Evolutionary conservation across 2,113 vertebrate genomes (phyloP).

Genomic region (Saccopteryx leptura): DNA sequence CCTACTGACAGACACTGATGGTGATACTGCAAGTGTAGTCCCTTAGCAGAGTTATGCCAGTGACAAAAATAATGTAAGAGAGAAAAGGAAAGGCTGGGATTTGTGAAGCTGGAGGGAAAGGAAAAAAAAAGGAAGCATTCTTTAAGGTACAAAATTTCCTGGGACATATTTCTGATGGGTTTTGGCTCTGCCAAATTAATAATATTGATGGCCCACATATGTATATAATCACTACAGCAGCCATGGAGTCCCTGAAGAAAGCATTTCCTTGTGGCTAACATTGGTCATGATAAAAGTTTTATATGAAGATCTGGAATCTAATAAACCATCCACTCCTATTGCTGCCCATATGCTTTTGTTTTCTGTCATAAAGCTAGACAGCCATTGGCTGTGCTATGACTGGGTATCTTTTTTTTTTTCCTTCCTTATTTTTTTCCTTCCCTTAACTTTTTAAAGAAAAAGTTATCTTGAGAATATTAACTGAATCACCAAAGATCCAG

Average conservation of each 20-base stretch:
- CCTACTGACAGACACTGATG: neutral
- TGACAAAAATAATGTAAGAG: neutral
- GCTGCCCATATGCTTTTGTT: neutral
- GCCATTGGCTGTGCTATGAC: neutral
- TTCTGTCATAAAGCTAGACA: neutral
- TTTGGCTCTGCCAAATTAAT: neutral
- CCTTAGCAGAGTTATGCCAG: neutral
- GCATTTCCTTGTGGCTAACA: neutral
- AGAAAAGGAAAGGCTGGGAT: neutral
- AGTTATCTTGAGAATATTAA: constrained; percentile 16
- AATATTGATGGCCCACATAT: neutral
- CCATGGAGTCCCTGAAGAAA: neutral
- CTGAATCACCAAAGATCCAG: neutral
- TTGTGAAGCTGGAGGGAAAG: neutral
- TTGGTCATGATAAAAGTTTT: neutral
- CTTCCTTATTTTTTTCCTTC: neutral
- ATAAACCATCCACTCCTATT: neutral
- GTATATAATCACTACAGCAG: neutral
- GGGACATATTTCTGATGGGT: neutral
- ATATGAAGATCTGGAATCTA: neutral
- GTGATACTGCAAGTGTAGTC: neutral
- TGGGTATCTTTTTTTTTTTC: neutral
- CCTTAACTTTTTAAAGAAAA: neutral
- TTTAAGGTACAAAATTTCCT: neutral
- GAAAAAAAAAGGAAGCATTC: neutral